phyloP scores from a whole-genome alignment of 1,140 invertebrate species.

The Oryzaephilus surinamensis region DNA sequence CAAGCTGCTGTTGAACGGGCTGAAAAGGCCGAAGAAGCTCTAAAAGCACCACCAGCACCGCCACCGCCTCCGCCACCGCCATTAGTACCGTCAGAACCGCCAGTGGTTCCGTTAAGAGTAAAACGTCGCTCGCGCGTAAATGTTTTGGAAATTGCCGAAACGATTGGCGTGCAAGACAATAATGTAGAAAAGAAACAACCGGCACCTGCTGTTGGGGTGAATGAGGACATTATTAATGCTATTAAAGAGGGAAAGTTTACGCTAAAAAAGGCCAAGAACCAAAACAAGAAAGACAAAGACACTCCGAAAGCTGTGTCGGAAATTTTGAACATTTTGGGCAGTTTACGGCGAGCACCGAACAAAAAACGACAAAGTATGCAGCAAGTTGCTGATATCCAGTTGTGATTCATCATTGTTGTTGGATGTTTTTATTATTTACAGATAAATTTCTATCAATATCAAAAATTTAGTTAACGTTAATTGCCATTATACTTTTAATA shows the following conservation, averaged over 20 bases:
- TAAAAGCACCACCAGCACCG: conserved; percentile 30
- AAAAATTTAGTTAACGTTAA: too few relatives aligned
- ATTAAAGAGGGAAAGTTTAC: conserved; percentile 66
- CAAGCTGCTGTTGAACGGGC: conserved; percentile 48
- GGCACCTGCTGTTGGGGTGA: conserved; percentile 43
- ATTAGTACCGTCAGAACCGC: conserved; percentile 23
- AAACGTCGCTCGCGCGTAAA: conserved; percentile 29
- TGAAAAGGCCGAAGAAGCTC: conserved; percentile 46
- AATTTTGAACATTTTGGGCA: conserved; percentile 60
- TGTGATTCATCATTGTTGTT: too few relatives aligned
- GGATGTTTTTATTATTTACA: too few relatives aligned
- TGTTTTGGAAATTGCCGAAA: conserved; percentile 25
- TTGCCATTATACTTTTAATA: too few relatives aligned
- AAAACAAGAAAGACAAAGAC: conserved; percentile 47
- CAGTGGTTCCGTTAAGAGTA: conserved; percentile 21
- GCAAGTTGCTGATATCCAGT: not conserved
- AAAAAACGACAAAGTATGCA: conserved; percentile 33
- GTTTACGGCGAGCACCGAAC: conserved; percentile 48
- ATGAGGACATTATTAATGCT: conserved; percentile 63
- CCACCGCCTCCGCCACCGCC: conserved; percentile 38
- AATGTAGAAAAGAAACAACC: conserved; percentile 13
- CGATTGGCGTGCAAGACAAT: conserved; percentile 16
- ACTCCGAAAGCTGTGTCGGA: conserved; percentile 57
- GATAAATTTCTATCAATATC: too few relatives aligned
- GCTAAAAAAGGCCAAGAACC: conserved; percentile 50